Evolutionary conservation across 2,113 vertebrate species (phyloP).

Genomic region (Sceloporus undulatus): DNA sequence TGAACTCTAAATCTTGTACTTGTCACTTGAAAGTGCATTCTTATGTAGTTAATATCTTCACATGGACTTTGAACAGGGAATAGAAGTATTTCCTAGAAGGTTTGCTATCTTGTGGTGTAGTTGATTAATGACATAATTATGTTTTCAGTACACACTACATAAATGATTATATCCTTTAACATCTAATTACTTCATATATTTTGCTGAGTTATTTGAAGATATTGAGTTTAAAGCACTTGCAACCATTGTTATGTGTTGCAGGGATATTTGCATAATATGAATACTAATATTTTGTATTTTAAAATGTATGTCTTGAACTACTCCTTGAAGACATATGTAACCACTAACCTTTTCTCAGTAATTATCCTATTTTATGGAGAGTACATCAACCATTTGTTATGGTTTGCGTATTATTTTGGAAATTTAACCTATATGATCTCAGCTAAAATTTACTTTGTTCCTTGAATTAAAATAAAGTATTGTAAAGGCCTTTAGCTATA

Average conservation of each 20-base stretch:
- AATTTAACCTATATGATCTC: neutral
- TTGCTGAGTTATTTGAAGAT: constrained; percentile 23
- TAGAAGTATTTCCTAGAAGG: constrained; percentile 48
- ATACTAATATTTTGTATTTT: neutral
- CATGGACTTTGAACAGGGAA: constrained; percentile 24
- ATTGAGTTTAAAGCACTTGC: neutral
- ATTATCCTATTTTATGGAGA: neutral
- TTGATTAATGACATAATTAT: constrained; percentile 67
- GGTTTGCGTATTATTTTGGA: neutral
- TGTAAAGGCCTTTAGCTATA: no score
- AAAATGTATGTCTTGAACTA: neutral
- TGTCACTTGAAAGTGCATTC: constrained; percentile 1
- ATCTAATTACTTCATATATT: constrained; percentile 23
- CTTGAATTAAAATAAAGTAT: neutral
- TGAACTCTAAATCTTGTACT: neutral
- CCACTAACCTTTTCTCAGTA: neutral
- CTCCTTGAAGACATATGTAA: neutral
- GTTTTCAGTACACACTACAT: constrained; percentile 61
- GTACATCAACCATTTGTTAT: neutral
- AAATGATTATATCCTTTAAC: constrained; percentile 53
- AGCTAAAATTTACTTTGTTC: neutral
- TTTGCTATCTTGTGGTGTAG: constrained; percentile 65
- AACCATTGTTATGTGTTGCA: neutral
- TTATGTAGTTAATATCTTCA: constrained; percentile 5
- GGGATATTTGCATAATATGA: neutral